Conservation (phyloP, 2,888 invertebrate genomes). For the Diadegma fenestrale region DNA sequence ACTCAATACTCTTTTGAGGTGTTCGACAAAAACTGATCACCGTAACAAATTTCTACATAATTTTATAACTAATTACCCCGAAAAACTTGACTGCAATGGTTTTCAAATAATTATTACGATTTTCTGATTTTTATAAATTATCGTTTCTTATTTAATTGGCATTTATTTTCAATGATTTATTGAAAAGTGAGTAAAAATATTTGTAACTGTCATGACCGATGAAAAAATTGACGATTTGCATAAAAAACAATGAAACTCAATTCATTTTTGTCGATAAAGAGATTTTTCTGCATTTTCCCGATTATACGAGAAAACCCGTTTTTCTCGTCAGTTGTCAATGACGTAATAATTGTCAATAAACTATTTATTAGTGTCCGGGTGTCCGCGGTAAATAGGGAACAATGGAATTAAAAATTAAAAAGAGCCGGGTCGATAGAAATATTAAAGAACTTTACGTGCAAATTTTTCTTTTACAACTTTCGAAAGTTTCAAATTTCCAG, state of each 20-base stretch:
- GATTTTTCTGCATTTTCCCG: conserved; percentile 62
- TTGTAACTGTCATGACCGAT: not conserved
- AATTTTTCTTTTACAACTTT: not conserved
- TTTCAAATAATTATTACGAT: not conserved
- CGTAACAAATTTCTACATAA: not conserved
- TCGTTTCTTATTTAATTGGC: not conserved
- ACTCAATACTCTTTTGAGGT: not conserved
- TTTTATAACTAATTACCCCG: not conserved
- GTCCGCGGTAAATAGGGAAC: not conserved
- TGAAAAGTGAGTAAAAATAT: not conserved
- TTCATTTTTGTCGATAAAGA: not conserved
- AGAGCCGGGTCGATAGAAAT: not conserved
- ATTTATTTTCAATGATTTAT: not conserved
- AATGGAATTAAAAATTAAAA: not conserved
- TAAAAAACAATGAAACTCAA: not conserved
- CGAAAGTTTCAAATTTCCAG: not conserved
- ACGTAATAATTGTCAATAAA: conserved; percentile 27
- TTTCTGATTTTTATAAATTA: not conserved
- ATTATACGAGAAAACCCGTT: conserved; percentile 16
- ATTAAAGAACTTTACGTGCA: not conserved
- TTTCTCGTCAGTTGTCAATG: not conserved
- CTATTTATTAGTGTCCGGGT: not conserved
- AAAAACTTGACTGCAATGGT: not conserved
- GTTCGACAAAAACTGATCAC: not conserved
- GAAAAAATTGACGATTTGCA: not conserved